phyloP scores from a whole-genome alignment of 2,113 vertebrate genomes.

The Leuciscus idus region DNA sequence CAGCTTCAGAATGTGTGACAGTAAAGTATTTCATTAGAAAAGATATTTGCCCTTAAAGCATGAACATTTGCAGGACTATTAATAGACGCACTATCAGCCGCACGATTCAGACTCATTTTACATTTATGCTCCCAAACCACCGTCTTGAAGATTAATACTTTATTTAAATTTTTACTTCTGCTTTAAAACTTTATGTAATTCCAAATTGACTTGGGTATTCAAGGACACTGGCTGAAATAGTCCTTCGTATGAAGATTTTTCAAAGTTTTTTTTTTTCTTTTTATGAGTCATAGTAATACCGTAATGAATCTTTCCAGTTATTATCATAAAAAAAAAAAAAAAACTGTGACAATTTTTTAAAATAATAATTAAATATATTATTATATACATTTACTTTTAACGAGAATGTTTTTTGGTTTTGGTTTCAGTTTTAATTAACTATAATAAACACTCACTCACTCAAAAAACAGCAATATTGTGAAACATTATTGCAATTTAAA shows the following conservation, averaged over 20 bases:
- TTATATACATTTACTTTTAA: too few species aligned
- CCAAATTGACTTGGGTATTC: neutral
- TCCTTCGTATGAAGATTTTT: neutral
- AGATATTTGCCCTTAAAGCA: constrained; percentile 13
- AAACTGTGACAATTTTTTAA: too few species aligned
- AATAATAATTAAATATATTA: too few species aligned
- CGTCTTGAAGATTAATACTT: constrained; percentile 2
- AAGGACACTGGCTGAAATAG: neutral
- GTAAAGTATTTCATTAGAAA: neutral
- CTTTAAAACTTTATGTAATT: neutral
- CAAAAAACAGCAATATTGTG: too few species aligned
- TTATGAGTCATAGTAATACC: neutral
- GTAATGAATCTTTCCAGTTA: neutral
- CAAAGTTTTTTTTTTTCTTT: neutral
- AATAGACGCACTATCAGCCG: neutral
- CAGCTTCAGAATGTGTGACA: neutral
- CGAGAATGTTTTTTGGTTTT: too few species aligned
- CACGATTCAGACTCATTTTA: constrained; percentile 1
- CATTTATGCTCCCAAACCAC: constrained; percentile 8
- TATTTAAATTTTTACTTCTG: neutral
- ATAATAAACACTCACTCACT: neutral
- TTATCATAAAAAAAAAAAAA: neutral
- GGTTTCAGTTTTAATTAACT: too few species aligned
- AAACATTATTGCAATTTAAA: too few species aligned
- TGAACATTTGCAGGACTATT: constrained; percentile 7